A percentile compares a stretch with the other conserved stretches of the same genome.
Conservation (phyloP, 2,113 vertebrate species). For the Varanus komodoensis region DNA sequence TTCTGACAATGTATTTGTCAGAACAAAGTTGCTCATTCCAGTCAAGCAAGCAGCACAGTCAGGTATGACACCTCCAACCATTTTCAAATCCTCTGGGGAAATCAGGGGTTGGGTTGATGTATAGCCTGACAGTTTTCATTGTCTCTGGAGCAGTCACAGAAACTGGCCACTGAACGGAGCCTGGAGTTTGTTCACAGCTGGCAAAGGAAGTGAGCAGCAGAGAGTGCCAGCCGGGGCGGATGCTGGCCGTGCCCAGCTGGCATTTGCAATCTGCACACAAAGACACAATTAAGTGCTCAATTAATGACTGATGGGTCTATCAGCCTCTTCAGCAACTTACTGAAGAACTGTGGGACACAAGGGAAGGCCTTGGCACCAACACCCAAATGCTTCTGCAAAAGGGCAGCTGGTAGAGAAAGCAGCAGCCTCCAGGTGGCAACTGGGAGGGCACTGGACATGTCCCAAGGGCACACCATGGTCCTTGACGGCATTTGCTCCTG, state of each 20-base stretch:
- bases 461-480: not conserved
- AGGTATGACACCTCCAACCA: not conserved
- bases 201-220: not conserved
- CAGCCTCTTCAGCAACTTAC: not conserved
- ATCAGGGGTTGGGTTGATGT: not conserved
- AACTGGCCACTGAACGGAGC: too few relatives aligned
- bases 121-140: conserved; percentile 9
- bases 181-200: too few relatives aligned
- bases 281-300: not conserved
- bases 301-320: not conserved
- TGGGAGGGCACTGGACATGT: not conserved
- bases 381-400: not conserved
- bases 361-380: not conserved
- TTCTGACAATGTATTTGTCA: conserved; percentile 3
- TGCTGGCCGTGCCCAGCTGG: not conserved
- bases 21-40: conserved; percentile 5
- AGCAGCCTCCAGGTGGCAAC: not conserved
- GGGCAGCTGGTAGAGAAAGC: not conserved
- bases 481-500: not conserved
- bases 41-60: not conserved
- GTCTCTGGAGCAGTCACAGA: not conserved
- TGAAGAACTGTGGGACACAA: accelerated
- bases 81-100: not conserved
- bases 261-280: too few relatives aligned
- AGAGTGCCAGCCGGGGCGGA: not conserved